phyloP scores from a whole-genome alignment of 2,797 vertebrate species.

The Danio albolineatus region DNA sequence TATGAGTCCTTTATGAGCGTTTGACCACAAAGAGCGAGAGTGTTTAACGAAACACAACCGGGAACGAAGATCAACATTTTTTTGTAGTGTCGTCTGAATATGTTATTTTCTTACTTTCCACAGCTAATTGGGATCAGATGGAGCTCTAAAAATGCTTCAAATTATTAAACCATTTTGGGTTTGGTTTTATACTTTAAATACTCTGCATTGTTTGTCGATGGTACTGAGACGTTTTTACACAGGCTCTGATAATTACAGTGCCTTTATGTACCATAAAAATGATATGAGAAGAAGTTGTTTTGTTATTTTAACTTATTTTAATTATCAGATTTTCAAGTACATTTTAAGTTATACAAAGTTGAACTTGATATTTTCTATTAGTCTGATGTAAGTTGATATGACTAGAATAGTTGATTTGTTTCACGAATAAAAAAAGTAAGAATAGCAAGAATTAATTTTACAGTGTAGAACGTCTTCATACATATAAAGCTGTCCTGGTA shows the following conservation, averaged over 20 bases:
- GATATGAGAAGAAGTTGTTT: no score
- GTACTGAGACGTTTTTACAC: neutral
- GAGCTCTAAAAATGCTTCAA: constrained; percentile 33
- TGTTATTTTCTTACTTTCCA: constrained; percentile 40
- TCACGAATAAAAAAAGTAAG: neutral
- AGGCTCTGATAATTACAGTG: neutral
- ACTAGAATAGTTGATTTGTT: neutral
- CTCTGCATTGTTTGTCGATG: neutral
- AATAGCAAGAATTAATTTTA: no score
- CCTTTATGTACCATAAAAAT: neutral
- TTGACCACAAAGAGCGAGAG: constrained; percentile 61
- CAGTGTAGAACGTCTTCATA: neutral
- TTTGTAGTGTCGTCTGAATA: constrained; percentile 27
- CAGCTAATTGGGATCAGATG: constrained; percentile 34
- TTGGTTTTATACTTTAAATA: constrained; percentile 15
- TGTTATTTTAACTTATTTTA: no score
- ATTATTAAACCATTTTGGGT: constrained; percentile 28
- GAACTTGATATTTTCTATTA: no score
- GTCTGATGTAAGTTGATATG: no score
- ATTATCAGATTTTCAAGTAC: no score
- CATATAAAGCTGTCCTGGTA: constrained; percentile 5
- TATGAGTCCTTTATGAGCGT: constrained; percentile 74
- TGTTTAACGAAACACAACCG: constrained; percentile 55
- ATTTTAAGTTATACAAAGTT: no score
- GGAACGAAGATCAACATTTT: constrained; percentile 65